phyloP scores from a whole-genome alignment of 2,113 vertebrate genomes.

The Callopanchax toddi region DNA sequence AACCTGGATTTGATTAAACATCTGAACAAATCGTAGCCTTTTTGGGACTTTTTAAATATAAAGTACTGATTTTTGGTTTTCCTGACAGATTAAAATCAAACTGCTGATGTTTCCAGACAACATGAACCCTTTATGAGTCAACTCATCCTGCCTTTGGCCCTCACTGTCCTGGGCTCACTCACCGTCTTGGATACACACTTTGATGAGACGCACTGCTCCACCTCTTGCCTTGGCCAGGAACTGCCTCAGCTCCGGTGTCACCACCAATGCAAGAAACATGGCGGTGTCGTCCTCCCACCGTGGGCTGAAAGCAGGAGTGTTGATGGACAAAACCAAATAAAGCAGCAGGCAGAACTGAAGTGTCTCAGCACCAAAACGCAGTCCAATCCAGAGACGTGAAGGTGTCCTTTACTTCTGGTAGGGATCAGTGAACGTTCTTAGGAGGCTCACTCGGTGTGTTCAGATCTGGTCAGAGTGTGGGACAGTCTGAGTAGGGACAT shows the following conservation, averaged over 20 bases:
- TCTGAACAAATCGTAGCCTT: no score
- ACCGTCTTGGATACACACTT: slow-evolving; percentile 96
- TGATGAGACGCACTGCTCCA: slow-evolving; percentile 91
- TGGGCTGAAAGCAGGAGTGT: slow-evolving; percentile 6
- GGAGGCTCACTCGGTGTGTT: slow-evolving; percentile 35
- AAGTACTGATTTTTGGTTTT: no score
- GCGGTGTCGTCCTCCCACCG: slow-evolving; percentile 56
- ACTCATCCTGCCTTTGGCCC: no score
- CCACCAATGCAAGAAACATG: slow-evolving; percentile 96
- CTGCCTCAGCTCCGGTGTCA: slow-evolving; percentile 92
- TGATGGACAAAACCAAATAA: background rate
- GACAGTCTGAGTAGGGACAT: slow-evolving; percentile 60
- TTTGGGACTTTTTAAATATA: no score
- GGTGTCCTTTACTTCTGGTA: slow-evolving; percentile 1
- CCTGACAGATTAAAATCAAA: no score
- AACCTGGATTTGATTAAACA: no score
- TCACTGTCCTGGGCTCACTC: slow-evolving; percentile 74
- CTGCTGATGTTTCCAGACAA: no score
- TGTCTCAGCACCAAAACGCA: slow-evolving; percentile 26
- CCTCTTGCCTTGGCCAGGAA: slow-evolving; percentile 93
- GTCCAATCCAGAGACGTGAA: slow-evolving; percentile 11
- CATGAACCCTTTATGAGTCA: no score
- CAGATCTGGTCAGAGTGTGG: slow-evolving; percentile 34
- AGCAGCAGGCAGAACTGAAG: slow-evolving; percentile 7
- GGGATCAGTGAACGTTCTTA: background rate